Evolutionary conservation across 2,797 vertebrate species (phyloP).

Genomic region (Thalassophryne amazonica): DNA sequence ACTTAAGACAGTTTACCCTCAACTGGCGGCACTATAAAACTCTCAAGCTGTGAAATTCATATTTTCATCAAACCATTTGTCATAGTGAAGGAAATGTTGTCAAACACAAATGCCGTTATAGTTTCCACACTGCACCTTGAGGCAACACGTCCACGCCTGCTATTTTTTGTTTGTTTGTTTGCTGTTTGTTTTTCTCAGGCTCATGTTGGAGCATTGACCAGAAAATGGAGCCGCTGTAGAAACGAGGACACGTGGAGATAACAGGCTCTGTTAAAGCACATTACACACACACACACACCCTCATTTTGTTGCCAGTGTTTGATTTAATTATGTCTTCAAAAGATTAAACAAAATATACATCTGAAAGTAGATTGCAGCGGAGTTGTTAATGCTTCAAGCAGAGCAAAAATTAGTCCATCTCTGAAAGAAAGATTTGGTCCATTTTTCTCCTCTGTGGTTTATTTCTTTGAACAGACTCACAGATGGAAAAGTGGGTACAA

Average conservation of each 20-base stretch:
- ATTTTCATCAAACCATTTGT: conserved; percentile 5
- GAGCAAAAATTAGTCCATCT: not conserved
- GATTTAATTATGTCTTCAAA: conserved; percentile 49
- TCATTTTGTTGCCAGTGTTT: conserved; percentile 54
- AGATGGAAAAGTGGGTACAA: not conserved
- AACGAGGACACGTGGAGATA: conserved; percentile 62
- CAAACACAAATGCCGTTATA: conserved; percentile 33
- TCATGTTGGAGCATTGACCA: conserved; percentile 31
- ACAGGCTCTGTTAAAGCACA: conserved; percentile 55
- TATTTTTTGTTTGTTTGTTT: not conserved
- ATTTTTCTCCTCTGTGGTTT: not conserved
- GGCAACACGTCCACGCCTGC: conserved; percentile 37
- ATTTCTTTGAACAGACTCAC: not conserved
- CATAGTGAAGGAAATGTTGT: conserved; percentile 14
- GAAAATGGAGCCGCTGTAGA: conserved; percentile 38
- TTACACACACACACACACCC: conserved; percentile 47
- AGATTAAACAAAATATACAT: conserved; percentile 32
- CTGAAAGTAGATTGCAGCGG: conserved; percentile 3
- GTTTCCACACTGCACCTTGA: conserved; percentile 31
- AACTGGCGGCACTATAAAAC: not conserved
- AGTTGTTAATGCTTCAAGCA: not conserved
- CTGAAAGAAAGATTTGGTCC: not conserved
- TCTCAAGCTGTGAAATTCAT: conserved; percentile 14
- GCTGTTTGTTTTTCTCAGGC: not conserved
- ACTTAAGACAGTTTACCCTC: not conserved